A percentile compares a stretch with the other conserved stretches of the same genome.
Conservation (phyloP, 1,140 invertebrate species). For the Micrasema minimum region DNA sequence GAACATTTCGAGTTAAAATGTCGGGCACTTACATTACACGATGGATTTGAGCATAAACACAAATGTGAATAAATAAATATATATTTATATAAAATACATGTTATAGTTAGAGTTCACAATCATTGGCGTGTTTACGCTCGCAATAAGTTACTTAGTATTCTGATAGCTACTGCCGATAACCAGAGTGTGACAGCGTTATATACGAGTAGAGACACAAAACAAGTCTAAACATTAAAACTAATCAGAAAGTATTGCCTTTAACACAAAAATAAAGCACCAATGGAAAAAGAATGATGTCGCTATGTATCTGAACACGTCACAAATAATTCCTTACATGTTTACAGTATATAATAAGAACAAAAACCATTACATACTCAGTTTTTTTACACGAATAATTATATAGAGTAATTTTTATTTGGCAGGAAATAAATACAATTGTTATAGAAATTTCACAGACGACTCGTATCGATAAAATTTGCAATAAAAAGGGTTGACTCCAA, state of each 20-base stretch:
- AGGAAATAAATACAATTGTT: conserved; percentile 35
- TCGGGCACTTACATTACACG: no score
- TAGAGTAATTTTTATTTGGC: conserved; percentile 36
- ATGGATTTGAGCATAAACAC: no score
- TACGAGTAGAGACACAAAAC: conserved; percentile 25
- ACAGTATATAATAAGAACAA: conserved; percentile 30
- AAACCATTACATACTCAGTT: conserved; percentile 23
- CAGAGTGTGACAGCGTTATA: conserved; percentile 9
- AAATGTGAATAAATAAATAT: neutral
- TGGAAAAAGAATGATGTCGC: conserved; percentile 26
- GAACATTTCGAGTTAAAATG: no score
- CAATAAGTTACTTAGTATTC: neutral
- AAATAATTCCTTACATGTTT: conserved; percentile 39
- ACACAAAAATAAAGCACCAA: conserved; percentile 32
- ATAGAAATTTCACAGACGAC: conserved; percentile 29
- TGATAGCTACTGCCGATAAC: conserved; percentile 2
- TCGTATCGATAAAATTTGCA: conserved; percentile 18
- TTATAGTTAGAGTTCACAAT: neutral
- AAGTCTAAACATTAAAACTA: conserved; percentile 39
- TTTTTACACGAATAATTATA: conserved; percentile 29
- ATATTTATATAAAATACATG: neutral
- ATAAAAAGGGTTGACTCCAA: conserved; percentile 12
- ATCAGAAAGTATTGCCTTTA: conserved; percentile 40
- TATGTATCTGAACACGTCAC: conserved; percentile 36
- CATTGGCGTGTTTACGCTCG: neutral